Evolutionary conservation across 37 sponge, comb jelly and placozoan genomes (phyloP), one percentile per base, ranked within the genome.

Genomic region (Cladorhizidae sp.): DNA sequence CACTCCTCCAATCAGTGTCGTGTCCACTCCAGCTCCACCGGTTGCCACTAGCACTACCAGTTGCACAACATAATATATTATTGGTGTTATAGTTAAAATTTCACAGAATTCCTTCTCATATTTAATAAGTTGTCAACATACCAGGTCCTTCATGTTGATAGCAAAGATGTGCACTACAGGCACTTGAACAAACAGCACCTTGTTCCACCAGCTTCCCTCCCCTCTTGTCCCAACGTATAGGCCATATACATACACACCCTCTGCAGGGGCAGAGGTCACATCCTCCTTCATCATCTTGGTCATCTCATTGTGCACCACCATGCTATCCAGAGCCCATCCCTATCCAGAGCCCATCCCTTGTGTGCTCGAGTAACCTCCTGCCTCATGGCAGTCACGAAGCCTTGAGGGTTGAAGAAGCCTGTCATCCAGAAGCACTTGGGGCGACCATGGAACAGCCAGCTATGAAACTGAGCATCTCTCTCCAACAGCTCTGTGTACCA

Each of bases 341-440:
- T n/a, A n/a, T n/a, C n/a, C n/a, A n/a, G n/a, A n/a, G n/a, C n/a
- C n/a, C n/a, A n/a, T n/a, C n/a, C n/a, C 86, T 96, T 99, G 93
- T 99, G 99, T 1, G 99, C 99, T 23, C 99, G 84, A 31, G 99
- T 96, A 33, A 84, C 81, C 77, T 89, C 95, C 88, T 99, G 99
- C 79, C 99, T 86, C 99, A 99, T 99, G 67, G 99, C 99, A 26
- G 99, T 99, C 45, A 99, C 90, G 84, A 99, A 99, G 33, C 99
- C 99, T 75, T 99, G 97, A 0, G 99, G 97, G 74, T 99, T 99
- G 88, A 96, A 96, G 93, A 99, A 99, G 28, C 99, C 99, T 18
- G 99, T 99, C 93, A 99, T 96, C 99, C n/a, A n/a, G n/a, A n/a
- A n/a, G 96, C 31, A 97, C 97, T 80, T 94, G 0, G 99, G 99